Evolutionary conservation across 2,113 vertebrate species (phyloP), one percentile per base, ranked within the genome.

Genomic region (Pipra filicauda): DNA sequence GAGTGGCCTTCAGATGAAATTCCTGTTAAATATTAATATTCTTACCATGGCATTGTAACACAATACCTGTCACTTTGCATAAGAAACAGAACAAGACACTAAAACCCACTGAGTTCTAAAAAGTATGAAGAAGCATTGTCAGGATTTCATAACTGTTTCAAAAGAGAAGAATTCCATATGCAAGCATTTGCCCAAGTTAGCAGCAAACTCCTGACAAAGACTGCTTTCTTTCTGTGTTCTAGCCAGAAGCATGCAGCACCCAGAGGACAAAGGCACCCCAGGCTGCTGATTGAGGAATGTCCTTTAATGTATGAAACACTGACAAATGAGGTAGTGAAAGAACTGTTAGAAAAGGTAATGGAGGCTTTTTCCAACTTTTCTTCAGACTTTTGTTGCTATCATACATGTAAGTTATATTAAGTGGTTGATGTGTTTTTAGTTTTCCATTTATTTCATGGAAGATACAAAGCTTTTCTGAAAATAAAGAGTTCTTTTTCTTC

Each of bases 221-320:
- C 52, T 59, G n/a, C 91, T 89, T 97, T 97, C 84, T 97, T 89
- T 96, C 91, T 95, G 54, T 94, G 75, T 97, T 96, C 61, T 87
- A 98, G 98, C 97, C 96, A 97, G 72, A 98, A 98, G 96, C 98
- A 98, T 4, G 88, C 96, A 93, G 96, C 97, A 91, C 97, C 98
- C 87, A 95, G 97, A 98, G 98, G 98, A 95, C 98, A 98, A 97
- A 98, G 98, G 57, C 98, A 97, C 35, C 98, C 99, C 12, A 97
- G 97, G 90, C 97, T 99, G 95, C 98, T 98, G 97, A 99, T 99
- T 96, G 99, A 99, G 97, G 99, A 99, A 97, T 99, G 98, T 98
- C 98, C 98, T 43, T 94, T 99, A 89, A 97, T 97, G 16, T 98
- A 96, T 76, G 99, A 99, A 85, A 98, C 98, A 12, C 98, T 99